Conservation (phyloP, 2,797 vertebrate genomes). For the Sebastes nivosus region DNA sequence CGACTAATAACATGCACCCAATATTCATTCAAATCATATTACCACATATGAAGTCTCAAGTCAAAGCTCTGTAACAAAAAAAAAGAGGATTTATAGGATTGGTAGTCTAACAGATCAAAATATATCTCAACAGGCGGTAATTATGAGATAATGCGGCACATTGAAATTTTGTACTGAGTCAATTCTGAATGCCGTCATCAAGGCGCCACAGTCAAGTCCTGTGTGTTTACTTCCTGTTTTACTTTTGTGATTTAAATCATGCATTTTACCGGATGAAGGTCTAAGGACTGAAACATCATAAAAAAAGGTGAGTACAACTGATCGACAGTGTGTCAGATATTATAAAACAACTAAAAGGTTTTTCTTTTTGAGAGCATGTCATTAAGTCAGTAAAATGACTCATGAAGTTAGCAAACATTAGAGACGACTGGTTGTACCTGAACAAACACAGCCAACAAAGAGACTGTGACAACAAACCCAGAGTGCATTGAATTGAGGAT, state of each 20-base stretch:
- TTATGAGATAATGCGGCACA: background rate
- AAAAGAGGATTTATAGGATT: background rate
- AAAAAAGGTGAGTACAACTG: background rate
- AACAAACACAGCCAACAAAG: background rate
- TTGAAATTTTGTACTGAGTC: background rate
- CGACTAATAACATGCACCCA: background rate
- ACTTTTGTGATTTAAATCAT: background rate
- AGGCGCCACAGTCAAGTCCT: background rate
- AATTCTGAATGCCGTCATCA: background rate
- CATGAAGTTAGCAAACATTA: background rate
- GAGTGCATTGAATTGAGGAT: background rate
- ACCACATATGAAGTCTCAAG: background rate
- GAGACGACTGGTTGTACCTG: background rate
- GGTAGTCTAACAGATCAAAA: background rate
- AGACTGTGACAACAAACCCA: background rate
- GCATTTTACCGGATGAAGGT: background rate
- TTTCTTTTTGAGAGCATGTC: background rate
- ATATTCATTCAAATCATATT: conserved; percentile 27
- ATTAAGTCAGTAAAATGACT: background rate
- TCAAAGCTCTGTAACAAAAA: background rate
- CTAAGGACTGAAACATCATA: background rate
- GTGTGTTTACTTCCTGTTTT: background rate
- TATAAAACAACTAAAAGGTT: background rate
- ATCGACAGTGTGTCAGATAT: background rate
- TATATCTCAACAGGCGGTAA: background rate